Evolutionary conservation across 2,797 vertebrate species (phyloP), one percentile per base, ranked within the genome.

Genomic region (Limnodromus scolopaceus): DNA sequence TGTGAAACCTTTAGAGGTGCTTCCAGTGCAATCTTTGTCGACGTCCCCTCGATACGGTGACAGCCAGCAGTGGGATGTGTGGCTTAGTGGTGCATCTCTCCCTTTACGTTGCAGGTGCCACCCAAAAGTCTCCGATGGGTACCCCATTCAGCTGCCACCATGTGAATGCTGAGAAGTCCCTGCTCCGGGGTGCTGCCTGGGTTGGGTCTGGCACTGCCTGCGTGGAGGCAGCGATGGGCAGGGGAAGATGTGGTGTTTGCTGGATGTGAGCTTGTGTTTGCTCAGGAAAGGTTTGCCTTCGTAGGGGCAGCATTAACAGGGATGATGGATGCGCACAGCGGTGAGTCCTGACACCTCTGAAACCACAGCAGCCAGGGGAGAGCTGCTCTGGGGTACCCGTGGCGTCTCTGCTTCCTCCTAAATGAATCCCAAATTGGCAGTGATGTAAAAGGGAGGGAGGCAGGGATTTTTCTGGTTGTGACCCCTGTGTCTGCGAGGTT

Each of bases 101-200:
- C 22, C 19, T 55, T 24, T 6, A 14, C 0, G 0, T 24, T 19
- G 16, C 24, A 77, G 48, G 46, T 51, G 57, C 28, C 10, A 32
- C 6, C 16, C n/a, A 2, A 36, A 45, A n/a, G 27, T 41, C 32
- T 69, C 49, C 0, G 0, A 3, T 2, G 27, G 66, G 49, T 63
- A 36, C 5, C 13, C 7, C 0, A 2, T 1, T 27, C 48, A 9
- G 72, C 39, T 54, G 60, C 14, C 9, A 32, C 60, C 0, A 0
- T 3, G 39, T 8, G 12, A 36, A 12, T 1, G 18, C 39, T 36
- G 57, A 2, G 2, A 19, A 28, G 53, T 10, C 32, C 9, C 22
- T 10, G 46, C 38, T 38, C 60, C 1, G 30, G 16, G 45, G 16
- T 2, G 2, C 1, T 2, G 11, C 28, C 83, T 3, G 49, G 39